phyloP scores from a whole-genome alignment of 37 sponge, comb jelly and placozoan species.

The Chondrilla cf. caribensis region DNA sequence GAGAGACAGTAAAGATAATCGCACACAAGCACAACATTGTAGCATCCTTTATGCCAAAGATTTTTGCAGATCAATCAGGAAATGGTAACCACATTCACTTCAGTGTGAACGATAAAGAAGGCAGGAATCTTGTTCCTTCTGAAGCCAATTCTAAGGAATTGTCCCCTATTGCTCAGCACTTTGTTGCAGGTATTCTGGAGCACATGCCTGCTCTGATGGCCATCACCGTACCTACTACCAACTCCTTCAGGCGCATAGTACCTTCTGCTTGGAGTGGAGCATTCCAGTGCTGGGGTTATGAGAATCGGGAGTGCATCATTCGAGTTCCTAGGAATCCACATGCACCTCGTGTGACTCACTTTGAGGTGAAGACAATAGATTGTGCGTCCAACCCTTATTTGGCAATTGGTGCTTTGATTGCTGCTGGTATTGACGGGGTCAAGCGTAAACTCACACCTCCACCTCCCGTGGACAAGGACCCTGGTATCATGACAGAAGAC shows the following conservation, averaged over 20 bases:
- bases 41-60: slow-evolving; percentile 42
- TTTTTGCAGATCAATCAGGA: slow-evolving; percentile 31
- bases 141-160: slow-evolving; percentile 13
- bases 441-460: slow-evolving; percentile 26
- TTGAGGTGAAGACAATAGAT: slow-evolving; percentile 46
- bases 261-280: slow-evolving; percentile 49
- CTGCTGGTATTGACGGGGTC: slow-evolving; percentile 52
- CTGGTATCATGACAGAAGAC: slow-evolving; percentile 22
- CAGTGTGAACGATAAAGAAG: slow-evolving; percentile 28
- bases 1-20: slow-evolving; percentile 30
- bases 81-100: slow-evolving; percentile 50
- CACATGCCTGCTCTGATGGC: slow-evolving; percentile 41
- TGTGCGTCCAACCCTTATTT: slow-evolving; percentile 41
- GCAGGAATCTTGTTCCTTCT: slow-evolving; percentile 18
- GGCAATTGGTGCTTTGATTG: slow-evolving; percentile 37
- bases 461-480: slow-evolving; percentile 20
- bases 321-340: slow-evolving; percentile 21
- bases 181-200: slow-evolving; percentile 44
- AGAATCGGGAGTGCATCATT: slow-evolving; percentile 39
- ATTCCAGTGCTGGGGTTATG: slow-evolving; percentile 34
- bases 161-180: slow-evolving; percentile 24
- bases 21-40: slow-evolving; percentile 32
- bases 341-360: slow-evolving; percentile 25
- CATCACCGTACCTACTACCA: slow-evolving; percentile 36
- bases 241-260: slow-evolving; percentile 28